Conservation (phyloP, 2,888 invertebrate species). For the Cepaea hortensis region DNA sequence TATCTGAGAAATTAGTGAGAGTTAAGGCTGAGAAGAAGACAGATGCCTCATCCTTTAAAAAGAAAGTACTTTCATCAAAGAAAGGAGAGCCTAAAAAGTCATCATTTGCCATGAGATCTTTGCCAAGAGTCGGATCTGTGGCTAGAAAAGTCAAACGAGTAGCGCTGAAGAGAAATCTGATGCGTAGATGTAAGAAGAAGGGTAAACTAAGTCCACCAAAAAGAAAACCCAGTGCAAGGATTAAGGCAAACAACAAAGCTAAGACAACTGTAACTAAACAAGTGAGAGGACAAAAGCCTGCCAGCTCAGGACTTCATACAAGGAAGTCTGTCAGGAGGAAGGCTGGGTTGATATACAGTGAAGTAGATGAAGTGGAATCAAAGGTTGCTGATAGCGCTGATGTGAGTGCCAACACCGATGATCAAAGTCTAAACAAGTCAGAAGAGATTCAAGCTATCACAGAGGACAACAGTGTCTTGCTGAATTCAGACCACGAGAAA, state of each 20-base stretch:
- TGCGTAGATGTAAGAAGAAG: constrained; percentile 30
- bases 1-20: background rate
- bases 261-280: background rate
- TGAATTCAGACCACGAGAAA: constrained; percentile 42
- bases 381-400: background rate
- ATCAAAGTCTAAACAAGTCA: background rate
- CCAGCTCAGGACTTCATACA: constrained; percentile 44
- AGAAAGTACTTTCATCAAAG: constrained; percentile 11
- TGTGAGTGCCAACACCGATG: constrained; percentile 14
- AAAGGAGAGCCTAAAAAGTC: background rate
- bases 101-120: background rate
- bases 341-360: background rate
- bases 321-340: constrained; percentile 35
- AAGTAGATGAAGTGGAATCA: constrained; percentile 28
- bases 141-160: constrained; percentile 4
- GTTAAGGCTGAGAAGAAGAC: background rate
- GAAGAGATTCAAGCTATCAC: constrained; percentile 45
- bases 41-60: background rate
- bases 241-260: constrained; percentile 34
- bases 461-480: constrained; percentile 50
- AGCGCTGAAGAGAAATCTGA: constrained; percentile 11
- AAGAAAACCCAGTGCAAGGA: constrained; percentile 44
- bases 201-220: constrained; percentile 29
- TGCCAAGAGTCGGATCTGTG: background rate
- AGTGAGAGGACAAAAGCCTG: constrained; percentile 37